Evolutionary conservation across 2,797 vertebrate species (phyloP).

Genomic region (Gymnoscopelus braueri): DNA sequence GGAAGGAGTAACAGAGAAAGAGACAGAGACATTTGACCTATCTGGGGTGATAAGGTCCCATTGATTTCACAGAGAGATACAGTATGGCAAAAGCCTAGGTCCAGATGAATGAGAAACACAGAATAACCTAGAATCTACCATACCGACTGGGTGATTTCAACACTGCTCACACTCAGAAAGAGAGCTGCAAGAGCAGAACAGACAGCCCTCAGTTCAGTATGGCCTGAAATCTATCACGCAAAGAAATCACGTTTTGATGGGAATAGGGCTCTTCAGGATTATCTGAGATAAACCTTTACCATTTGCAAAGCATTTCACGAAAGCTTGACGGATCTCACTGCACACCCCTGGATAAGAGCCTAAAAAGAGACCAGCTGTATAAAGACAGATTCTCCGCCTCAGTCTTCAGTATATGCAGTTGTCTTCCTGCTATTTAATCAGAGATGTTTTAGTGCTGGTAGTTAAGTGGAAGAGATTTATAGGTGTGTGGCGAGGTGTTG

Average conservation of each 20-base stretch:
- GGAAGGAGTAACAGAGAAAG: too few relatives aligned
- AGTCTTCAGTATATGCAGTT: constrained; percentile 65
- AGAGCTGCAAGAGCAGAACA: constrained; percentile 17
- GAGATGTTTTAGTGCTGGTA: constrained; percentile 73
- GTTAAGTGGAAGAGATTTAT: constrained; percentile 75
- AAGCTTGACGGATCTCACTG: constrained; percentile 43
- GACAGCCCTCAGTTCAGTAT: constrained; percentile 15
- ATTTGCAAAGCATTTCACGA: constrained; percentile 36
- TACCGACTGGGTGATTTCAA: constrained; percentile 48
- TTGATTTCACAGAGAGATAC: too few relatives aligned
- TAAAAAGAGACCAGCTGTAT: constrained; percentile 35
- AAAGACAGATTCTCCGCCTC: constrained; percentile 61
- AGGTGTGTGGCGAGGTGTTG: constrained; percentile 69
- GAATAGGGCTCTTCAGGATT: too few relatives aligned
- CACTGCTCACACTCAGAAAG: constrained; percentile 39
- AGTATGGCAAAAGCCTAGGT: too few relatives aligned
- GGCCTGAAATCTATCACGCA: constrained; percentile 12
- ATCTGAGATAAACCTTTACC: constrained; percentile 24
- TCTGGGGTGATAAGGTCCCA: too few relatives aligned
- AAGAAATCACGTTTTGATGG: too few relatives aligned
- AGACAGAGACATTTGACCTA: too few relatives aligned
- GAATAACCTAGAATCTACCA: constrained; percentile 18
- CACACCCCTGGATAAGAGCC: constrained; percentile 60
- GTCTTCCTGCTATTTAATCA: constrained; percentile 73
- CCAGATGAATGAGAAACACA: too few relatives aligned